A percentile compares a stretch with the other conserved stretches of the same genome.
Evolutionary conservation across 2,888 invertebrate genomes (phyloP).

Genomic region (Athetis lepigone): DNA sequence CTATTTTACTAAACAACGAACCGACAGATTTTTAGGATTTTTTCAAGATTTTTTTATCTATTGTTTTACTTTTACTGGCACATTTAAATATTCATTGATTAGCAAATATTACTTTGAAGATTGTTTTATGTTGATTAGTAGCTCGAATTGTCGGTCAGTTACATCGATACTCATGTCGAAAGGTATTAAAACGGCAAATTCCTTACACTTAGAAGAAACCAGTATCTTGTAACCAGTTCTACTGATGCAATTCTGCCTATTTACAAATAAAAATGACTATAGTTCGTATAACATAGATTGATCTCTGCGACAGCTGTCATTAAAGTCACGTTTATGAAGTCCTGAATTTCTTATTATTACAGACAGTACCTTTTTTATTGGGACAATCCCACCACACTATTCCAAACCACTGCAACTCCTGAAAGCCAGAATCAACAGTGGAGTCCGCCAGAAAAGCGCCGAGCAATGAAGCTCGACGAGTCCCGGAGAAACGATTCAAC

Average conservation of each 20-base stretch:
- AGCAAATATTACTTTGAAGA: constrained; percentile 5
- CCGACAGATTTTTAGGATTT: constrained; percentile 7
- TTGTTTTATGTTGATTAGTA: constrained; percentile 27
- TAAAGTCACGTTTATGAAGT: no score
- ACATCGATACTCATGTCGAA: constrained; percentile 48
- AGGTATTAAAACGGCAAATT: constrained; percentile 16
- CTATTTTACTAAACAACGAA: constrained; percentile 53
- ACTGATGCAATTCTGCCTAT: constrained; percentile 47
- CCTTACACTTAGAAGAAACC: constrained; percentile 26
- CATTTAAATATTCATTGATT: constrained; percentile 12
- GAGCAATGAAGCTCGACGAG: no score
- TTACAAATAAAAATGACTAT: constrained; percentile 40
- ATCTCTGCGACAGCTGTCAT: no score
- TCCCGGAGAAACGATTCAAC: no score
- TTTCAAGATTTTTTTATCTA: constrained; percentile 26
- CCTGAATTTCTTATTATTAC: no score
- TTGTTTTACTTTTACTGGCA: constrained; percentile 30
- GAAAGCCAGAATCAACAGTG: no score
- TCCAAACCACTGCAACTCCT: no score
- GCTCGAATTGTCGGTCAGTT: constrained; percentile 10
- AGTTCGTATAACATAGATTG: no score
- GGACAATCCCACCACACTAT: no score
- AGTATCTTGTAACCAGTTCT: constrained; percentile 25
- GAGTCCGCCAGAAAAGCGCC: no score
- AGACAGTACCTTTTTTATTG: no score